These are phyloP conservation scores for Eptesicus fuscus DNA, from an alignment of 2,113 vertebrate genomes.

Conservation along the genomic window DNA sequence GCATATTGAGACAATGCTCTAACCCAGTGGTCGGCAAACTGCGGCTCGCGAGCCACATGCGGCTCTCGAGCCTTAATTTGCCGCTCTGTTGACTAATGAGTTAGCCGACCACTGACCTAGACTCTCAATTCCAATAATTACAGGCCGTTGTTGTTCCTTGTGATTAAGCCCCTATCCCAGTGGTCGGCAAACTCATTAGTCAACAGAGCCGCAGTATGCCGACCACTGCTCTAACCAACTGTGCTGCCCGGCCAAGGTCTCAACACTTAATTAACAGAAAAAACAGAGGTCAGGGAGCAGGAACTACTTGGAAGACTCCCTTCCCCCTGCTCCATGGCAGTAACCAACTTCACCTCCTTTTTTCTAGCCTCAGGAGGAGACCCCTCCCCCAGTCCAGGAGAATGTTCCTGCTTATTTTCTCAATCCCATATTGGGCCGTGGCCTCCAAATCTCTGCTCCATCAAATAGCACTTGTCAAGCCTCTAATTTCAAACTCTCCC, in stretches of 20 bases:
- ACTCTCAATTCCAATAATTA: too few relatives aligned
- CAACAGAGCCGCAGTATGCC: too few relatives aligned
- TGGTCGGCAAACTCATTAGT: too few relatives aligned
- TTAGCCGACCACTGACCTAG: too few relatives aligned
- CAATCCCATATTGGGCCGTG: not conserved
- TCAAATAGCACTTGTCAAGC: not conserved
- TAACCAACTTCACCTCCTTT: not conserved
- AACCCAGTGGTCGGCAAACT: too few relatives aligned
- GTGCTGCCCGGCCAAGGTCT: not conserved
- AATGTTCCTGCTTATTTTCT: not conserved
- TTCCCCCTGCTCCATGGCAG: not conserved
- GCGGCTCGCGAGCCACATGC: too few relatives aligned
- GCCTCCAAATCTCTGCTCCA: not conserved
- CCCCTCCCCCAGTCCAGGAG: not conserved
- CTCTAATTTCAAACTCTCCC: not conserved
- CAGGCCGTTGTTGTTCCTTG: too few relatives aligned
- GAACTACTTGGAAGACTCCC: not conserved
- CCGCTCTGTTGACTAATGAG: too few relatives aligned
- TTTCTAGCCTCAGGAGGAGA: not conserved
- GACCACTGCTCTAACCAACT: not conserved
- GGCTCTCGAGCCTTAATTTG: too few relatives aligned
- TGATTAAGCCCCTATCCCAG: too few relatives aligned
- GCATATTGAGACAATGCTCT: not conserved
- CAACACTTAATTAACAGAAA: not conserved
- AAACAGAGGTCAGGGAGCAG: not conserved